Evolutionary conservation across 2,888 invertebrate species (phyloP), one percentile per base, ranked within the genome.

Genomic region (Aplocera efformata): DNA sequence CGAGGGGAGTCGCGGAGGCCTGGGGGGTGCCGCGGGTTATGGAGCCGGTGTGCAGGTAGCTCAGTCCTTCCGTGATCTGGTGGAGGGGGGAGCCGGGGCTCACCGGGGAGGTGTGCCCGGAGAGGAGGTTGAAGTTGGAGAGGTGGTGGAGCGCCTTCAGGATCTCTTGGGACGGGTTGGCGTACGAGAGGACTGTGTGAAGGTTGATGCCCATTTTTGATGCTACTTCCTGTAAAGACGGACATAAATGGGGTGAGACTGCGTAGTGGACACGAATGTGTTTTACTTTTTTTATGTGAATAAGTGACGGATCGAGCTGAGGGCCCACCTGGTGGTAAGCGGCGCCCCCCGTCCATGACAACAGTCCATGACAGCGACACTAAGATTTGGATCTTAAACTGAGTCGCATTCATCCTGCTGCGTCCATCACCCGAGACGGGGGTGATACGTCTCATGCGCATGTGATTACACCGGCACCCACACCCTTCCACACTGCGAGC

Each of bases 41-140:
- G 2, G 94, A 94, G 0, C 94, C 91, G 0, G 95, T 95, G 61
- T 93, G 94, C 8, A 94, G 75, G 25, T 92, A 94, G 63, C 94
- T 94, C 3, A 95, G 90, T 6, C 94, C 94, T 45, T 85, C 89
- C 0, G 90, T 90, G 31, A 90, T 91, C 60, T 93, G 93, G 63
- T 93, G 93, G 30, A 93, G 80, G 0, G 93, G 92, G 0, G 82
- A 79, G 3, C 77, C 75, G 9, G 83, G 63, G 50, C 67, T 60
- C 20, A 61, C 74, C 2, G 75, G 78, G 1, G 72, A 72, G 0
- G 73, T 63, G 48, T 74, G 74, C 0, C 72, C 73, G 10, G 74
- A 69, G 6, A 69, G 53, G 0, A 73, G 50, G 0, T 65, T 56
- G 53, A 60, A 72, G 66, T 62, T 84, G 60, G 67, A 76, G 67